Conservation (phyloP, 2,797 vertebrate genomes). For the Chrysocyon brachyurus region DNA sequence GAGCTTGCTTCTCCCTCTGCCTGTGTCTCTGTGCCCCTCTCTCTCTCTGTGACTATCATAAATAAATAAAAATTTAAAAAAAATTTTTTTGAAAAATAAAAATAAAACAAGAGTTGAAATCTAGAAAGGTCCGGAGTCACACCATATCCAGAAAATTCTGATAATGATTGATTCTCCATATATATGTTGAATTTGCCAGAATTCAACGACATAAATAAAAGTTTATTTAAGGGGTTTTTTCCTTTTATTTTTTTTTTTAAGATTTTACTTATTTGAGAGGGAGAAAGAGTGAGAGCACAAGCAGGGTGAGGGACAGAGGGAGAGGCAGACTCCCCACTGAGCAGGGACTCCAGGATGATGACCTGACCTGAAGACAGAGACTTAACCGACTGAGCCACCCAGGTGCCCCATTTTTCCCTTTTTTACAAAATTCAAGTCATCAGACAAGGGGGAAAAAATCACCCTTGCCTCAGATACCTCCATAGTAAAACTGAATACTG, state of each 20-base stretch:
- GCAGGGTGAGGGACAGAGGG: no score
- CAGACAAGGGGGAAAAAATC: neutral
- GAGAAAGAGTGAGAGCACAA: no score
- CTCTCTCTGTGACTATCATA: no score
- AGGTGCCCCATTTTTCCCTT: neutral
- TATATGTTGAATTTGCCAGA: neutral
- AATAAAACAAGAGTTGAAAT: slow-evolving; percentile 38
- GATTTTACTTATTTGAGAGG: no score
- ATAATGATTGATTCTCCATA: neutral
- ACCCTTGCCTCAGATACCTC: neutral
- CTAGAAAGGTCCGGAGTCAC: slow-evolving; percentile 26
- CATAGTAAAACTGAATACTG: slow-evolving; percentile 13
- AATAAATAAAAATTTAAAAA: neutral
- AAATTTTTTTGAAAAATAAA: neutral
- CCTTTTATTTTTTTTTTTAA: no score
- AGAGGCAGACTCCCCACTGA: no score
- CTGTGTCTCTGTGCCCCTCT: no score
- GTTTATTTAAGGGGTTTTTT: neutral
- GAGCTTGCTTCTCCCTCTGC: no score
- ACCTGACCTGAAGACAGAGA: no score
- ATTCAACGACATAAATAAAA: slow-evolving; percentile 29
- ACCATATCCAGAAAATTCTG: neutral
- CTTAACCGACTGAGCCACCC: no score
- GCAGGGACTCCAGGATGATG: no score
- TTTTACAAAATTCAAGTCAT: slow-evolving; percentile 51